phyloP scores from a whole-genome alignment of 2,113 vertebrate genomes.

The Pomatostomus ruficeps region DNA sequence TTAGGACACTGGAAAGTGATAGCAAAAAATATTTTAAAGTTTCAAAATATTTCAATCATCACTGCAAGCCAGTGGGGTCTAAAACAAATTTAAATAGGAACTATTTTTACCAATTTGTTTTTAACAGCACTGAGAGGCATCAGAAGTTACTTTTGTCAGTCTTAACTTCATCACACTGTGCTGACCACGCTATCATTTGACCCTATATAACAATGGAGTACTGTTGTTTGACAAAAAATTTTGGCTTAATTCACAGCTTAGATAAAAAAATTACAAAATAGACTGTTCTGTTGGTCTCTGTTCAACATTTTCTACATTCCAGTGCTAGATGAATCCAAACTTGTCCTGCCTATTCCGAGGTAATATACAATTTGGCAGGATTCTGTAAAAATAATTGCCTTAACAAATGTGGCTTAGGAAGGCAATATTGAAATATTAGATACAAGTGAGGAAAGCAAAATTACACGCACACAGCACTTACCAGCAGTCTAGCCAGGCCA shows the following conservation, averaged over 20 bases:
- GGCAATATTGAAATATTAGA: neutral
- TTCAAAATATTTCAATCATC: neutral
- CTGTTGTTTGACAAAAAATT: neutral
- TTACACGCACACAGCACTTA: neutral
- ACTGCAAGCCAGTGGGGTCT: neutral
- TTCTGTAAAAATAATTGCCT: conserved; percentile 17
- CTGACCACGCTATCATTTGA: neutral
- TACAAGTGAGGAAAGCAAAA: conserved; percentile 7
- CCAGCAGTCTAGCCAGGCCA: conserved; percentile 40
- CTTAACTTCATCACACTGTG: neutral
- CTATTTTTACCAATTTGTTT: neutral
- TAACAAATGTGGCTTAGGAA: conserved; percentile 8
- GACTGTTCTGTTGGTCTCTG: neutral
- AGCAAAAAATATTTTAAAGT: neutral
- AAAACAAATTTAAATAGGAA: neutral
- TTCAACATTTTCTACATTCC: conserved; percentile 8
- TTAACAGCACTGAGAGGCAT: neutral
- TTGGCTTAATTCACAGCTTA: conserved; percentile 29
- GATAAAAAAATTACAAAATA: conserved; percentile 22
- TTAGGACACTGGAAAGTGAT: neutral
- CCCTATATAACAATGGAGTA: neutral
- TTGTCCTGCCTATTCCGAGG: neutral
- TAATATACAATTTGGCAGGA: neutral
- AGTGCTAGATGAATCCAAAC: conserved; percentile 14
- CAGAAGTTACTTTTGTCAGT: neutral